Evolutionary conservation across 2,888 invertebrate genomes (phyloP).

Genomic region (Pyrrhopygopsis socrates): DNA sequence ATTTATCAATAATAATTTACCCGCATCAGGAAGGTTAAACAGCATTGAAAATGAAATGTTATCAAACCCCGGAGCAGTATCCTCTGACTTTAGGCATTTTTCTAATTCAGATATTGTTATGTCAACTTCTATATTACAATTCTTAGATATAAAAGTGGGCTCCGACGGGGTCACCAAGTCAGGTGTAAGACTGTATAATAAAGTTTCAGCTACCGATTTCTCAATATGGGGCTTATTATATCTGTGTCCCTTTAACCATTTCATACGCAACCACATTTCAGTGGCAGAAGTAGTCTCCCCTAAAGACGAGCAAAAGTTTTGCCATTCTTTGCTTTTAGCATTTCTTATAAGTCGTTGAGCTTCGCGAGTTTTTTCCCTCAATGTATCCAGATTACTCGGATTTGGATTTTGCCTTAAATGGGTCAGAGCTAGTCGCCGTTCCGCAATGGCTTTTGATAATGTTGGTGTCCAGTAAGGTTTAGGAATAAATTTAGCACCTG

Average conservation of each 20-base stretch:
- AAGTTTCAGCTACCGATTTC: neutral
- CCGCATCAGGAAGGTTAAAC: neutral
- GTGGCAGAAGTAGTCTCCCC: conserved; percentile 30
- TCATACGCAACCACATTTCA: conserved; percentile 72
- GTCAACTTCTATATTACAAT: neutral
- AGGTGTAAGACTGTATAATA: neutral
- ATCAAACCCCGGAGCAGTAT: neutral
- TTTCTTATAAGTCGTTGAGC: conserved; percentile 50
- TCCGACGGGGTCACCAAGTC: neutral
- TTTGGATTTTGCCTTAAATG: conserved; percentile 59
- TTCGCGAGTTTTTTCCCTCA: conserved; percentile 44
- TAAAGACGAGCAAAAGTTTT: conserved; percentile 54
- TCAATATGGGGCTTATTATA: neutral
- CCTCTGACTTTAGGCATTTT: neutral
- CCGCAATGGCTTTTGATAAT: conserved; percentile 69
- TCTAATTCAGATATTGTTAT: neutral
- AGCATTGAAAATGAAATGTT: conserved; percentile 37
- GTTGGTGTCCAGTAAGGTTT: conserved; percentile 78
- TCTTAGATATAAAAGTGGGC: neutral
- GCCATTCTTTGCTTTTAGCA: conserved; percentile 43
- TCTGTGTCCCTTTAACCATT: conserved; percentile 69
- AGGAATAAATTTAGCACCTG: conserved; percentile 59
- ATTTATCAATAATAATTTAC: neutral
- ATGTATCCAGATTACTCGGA: conserved; percentile 52
- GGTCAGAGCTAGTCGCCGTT: neutral